A percentile compares a stretch with the other conserved stretches of the same genome.
These are phyloP conservation scores for Crioceris asparagi DNA, from an alignment of 2,888 invertebrate species.

Conservation along the genomic window DNA sequence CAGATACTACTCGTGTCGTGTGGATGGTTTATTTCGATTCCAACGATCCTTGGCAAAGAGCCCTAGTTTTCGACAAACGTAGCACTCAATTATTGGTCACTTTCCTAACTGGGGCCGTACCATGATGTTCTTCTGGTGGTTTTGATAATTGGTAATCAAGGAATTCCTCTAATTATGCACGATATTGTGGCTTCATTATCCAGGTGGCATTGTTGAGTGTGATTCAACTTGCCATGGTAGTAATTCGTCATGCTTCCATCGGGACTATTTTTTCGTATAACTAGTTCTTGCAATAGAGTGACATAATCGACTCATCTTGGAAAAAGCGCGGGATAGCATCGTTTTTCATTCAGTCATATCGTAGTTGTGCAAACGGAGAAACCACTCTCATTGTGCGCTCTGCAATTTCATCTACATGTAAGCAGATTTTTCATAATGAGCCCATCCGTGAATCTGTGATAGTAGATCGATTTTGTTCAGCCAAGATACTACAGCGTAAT, in stretches of 20 bases:
- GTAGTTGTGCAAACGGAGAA: conserved; percentile 15
- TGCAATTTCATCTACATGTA: conserved; percentile 13
- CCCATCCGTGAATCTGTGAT: conserved; percentile 15
- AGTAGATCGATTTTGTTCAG: conserved; percentile 14
- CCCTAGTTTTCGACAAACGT: neutral
- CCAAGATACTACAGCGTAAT: conserved; percentile 14
- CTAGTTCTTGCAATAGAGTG: conserved; percentile 23
- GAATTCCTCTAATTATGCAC: conserved; percentile 16
- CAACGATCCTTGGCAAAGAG: neutral
- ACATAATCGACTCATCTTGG: conserved; percentile 23
- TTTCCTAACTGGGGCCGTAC: neutral
- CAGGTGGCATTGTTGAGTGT: conserved; percentile 14
- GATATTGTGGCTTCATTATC: conserved; percentile 15
- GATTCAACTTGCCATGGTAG: conserved; percentile 22
- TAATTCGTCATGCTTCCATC: conserved; percentile 27
- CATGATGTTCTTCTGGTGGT: neutral
- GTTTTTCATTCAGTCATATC: conserved; percentile 24
- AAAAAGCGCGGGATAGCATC: conserved; percentile 16
- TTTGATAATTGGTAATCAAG: neutral
- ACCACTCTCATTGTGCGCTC: conserved; percentile 15
- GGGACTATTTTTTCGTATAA: conserved; percentile 19
- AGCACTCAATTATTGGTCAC: neutral
- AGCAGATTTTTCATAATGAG: conserved; percentile 11
- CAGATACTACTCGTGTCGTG: neutral
- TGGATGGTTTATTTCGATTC: neutral